These are phyloP conservation scores for Patella caerulea DNA, from an alignment of 2,888 invertebrate species.

Conservation along the genomic window DNA sequence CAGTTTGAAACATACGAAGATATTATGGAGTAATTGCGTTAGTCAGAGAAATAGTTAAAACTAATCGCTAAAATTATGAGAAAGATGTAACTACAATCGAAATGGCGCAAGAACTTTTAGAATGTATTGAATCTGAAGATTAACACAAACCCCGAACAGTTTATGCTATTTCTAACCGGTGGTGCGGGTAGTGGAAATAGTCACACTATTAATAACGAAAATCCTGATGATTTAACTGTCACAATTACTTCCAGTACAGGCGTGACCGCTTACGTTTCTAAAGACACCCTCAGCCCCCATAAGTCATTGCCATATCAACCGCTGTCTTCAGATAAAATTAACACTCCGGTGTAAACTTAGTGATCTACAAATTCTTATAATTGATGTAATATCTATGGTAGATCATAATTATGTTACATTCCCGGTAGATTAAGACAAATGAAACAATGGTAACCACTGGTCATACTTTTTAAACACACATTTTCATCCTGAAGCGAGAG, in stretches of 20 bases:
- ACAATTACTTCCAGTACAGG: slow-evolving; percentile 4
- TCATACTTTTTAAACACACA: too few species aligned
- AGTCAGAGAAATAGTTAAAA: slow-evolving; percentile 5
- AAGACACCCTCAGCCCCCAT: not conserved
- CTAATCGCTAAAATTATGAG: not conserved
- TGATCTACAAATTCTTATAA: slow-evolving; percentile 20
- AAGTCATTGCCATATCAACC: slow-evolving; percentile 17
- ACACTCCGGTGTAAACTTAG: slow-evolving; percentile 10
- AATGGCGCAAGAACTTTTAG: not conserved
- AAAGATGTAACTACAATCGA: slow-evolving; percentile 29
- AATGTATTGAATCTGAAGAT: slow-evolving; percentile 9
- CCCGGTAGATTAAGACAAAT: slow-evolving; percentile 26
- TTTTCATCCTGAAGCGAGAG: too few species aligned
- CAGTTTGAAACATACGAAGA: not conserved
- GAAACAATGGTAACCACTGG: slow-evolving; percentile 8
- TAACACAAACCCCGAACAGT: slow-evolving; percentile 3
- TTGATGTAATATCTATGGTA: slow-evolving; percentile 29
- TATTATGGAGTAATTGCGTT: not conserved
- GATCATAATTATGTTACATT: slow-evolving; percentile 14
- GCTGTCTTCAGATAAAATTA: slow-evolving; percentile 14
- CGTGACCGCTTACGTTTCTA: slow-evolving; percentile 7
- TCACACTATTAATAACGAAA: slow-evolving; percentile 18
- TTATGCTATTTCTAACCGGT: slow-evolving; percentile 22
- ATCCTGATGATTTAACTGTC: slow-evolving; percentile 19
- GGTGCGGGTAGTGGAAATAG: slow-evolving; percentile 23